Evolutionary conservation across 2,113 vertebrate species (phyloP).

Genomic region (Cinclus mexicanus): DNA sequence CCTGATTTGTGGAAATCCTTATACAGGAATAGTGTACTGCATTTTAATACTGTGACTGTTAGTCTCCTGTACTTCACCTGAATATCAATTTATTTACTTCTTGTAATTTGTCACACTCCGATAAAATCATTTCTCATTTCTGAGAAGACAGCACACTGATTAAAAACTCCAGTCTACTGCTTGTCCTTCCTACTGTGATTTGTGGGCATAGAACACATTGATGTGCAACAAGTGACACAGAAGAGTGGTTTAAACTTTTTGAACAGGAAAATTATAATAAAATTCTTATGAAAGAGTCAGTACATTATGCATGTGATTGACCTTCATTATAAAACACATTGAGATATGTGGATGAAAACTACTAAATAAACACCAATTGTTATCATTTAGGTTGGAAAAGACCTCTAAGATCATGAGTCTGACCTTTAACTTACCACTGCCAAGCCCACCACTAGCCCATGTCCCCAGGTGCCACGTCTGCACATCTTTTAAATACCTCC

Average conservation of each 20-base stretch:
- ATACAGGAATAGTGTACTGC: background rate
- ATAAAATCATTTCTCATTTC: slow-evolving; percentile 2
- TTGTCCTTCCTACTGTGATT: background rate
- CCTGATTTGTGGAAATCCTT: background rate
- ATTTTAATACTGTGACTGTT: background rate
- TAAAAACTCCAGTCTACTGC: background rate
- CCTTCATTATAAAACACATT: background rate
- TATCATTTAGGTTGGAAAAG: background rate
- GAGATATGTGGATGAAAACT: background rate
- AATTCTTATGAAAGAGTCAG: background rate
- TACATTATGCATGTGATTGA: background rate
- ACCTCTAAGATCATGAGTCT: background rate
- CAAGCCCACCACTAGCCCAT: background rate
- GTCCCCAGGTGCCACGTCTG: background rate
- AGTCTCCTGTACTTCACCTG: background rate
- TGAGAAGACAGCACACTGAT: background rate
- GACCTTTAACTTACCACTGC: background rate
- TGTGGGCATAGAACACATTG: background rate
- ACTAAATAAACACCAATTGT: background rate
- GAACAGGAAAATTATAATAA: background rate
- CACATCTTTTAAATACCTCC: background rate
- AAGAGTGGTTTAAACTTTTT: background rate
- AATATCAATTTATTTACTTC: background rate
- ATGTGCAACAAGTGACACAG: background rate
- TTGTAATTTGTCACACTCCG: background rate